Evolutionary conservation across 1,140 invertebrate species (phyloP), one percentile per base, ranked within the genome.

Genomic region (Euschistus heros): DNA sequence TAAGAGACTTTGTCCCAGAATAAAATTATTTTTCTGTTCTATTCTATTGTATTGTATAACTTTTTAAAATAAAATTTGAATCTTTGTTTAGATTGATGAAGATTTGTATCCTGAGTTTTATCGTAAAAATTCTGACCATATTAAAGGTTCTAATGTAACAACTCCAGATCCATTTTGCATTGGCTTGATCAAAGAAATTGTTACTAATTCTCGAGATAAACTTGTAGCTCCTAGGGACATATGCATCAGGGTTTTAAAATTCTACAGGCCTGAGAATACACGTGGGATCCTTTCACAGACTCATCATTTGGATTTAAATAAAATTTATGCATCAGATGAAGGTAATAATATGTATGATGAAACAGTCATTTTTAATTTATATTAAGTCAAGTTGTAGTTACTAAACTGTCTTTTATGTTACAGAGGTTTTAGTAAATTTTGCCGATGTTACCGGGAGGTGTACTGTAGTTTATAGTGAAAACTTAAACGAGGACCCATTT

Each of bases 211-310:
- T 27, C 76, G 76, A 50, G 77, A 79, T 33, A 73, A 78, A 65
- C 69, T 81, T 10, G 74, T 80, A 5, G 71, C 77, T 10, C 74
- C 80, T 0, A 75, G 78, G 67, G 81, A 88, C 67, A 82, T 90
- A 46, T 82, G 80, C 67, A 73, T 91, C 2, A 80, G 76, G 73
- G 81, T 91, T 0, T 81, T 82, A 63, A 83, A 88, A 69, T 80
- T 91, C 71, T 91, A 88, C 71, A 80, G 89, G 69, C 86, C 88
- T 1, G 87, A 91, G 76, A 86, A 91, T 71, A 91, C 87, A 8
- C 80, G 81, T 60, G 79, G 80, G 61, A 18, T 69, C 2, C 68
- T 73, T 17, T 73, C 79, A 54, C 78, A 79, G 1, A 70, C 68
- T 5, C 77, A 83, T 66, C 80, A 86, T 64, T 75, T 81, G 54